Evolutionary conservation across 2,888 invertebrate species (phyloP), one percentile per base, ranked within the genome.

Genomic region (Paralinhomoeus sp.): DNA sequence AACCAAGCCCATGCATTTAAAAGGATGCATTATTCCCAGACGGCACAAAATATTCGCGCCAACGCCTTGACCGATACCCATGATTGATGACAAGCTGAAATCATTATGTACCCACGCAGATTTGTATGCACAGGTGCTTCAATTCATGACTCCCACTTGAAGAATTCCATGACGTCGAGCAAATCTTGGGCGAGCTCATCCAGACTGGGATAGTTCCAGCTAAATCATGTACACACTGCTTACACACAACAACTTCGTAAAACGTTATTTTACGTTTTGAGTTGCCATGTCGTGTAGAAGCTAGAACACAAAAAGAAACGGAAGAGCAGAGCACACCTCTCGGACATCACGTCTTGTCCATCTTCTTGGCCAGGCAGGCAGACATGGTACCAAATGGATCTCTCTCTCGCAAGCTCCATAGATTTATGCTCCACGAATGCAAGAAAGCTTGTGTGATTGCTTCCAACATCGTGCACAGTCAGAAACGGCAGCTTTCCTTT

Each of bases 321-420:
- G 3, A 21, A 9, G 20, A 21, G 20, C 37, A 9, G 5, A 23
- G 24, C 39, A 12, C 3, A 39, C 39, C 9, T 20, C 9, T 41
- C 76, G 1, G 77, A 72, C 45, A 81, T 65, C 51, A 76, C 73
- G 1, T 73, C 72, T 1, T 78, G 77, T 58, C 75, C 75, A 62
- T 80, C 80, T 56, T 78, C 78, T 61, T 82, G 82, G 0, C 81
- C 79, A 1, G 78, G 78, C 18, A 77, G 73, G 62, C 80, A 80
- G 34, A 81, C 73, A 61, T 81, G 80, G 52, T 81, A 76, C 67
- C 80, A 80, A 56, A 80, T 75, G 42, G 80, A 80, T 27, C 27
- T 27, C 12, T 27, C 27, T 12, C 27, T 35, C 54, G 81, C 78
- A 67, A 79, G 78, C 44, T 70, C 65, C 80, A 81, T 81, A 50